Percentiles rank a stretch among this genome's conserved stretches.
These are phyloP conservation scores for Meghimatium bilineatum DNA, from an alignment of 2,888 invertebrate species.

Conservation along the genomic window DNA sequence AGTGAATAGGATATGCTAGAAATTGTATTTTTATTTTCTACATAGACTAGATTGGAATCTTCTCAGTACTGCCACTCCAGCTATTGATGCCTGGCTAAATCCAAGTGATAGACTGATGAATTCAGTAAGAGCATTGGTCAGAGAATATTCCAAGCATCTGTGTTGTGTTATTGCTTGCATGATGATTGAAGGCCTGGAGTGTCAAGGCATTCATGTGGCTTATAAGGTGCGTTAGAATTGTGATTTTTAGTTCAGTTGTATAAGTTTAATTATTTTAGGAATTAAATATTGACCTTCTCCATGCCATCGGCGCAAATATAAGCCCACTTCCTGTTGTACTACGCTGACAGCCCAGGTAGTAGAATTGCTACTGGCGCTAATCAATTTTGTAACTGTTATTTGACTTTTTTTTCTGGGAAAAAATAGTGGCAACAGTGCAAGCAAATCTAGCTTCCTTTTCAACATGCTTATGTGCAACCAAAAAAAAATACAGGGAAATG, in stretches of 20 bases:
- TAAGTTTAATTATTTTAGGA: neutral
- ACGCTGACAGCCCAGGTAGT: no score
- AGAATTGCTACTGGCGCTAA: no score
- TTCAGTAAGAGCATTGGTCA: conserved; percentile 87
- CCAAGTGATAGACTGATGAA: conserved; percentile 93
- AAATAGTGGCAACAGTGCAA: no score
- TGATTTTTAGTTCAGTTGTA: neutral
- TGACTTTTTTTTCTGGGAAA: no score
- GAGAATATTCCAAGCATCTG: conserved; percentile 81
- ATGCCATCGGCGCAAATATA: no score
- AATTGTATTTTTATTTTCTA: neutral
- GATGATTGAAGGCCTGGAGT: conserved; percentile 94
- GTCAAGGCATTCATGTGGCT: conserved; percentile 88
- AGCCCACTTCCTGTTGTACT: no score
- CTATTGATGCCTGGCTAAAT: conserved; percentile 98
- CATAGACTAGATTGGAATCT: conserved; percentile 94
- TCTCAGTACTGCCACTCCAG: conserved; percentile 95
- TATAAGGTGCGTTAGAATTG: conserved; percentile 82
- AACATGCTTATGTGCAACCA: no score
- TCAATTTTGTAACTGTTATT: no score
- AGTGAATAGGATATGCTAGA: no score
- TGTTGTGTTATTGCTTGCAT: conserved; percentile 91
- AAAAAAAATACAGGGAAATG: no score
- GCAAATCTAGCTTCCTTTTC: no score
- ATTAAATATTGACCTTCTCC: no score